Percentiles rank a stretch among this genome's conserved stretches.
Evolutionary conservation across 2,797 vertebrate species (phyloP).

Genomic region (Sebastes trivittatus): DNA sequence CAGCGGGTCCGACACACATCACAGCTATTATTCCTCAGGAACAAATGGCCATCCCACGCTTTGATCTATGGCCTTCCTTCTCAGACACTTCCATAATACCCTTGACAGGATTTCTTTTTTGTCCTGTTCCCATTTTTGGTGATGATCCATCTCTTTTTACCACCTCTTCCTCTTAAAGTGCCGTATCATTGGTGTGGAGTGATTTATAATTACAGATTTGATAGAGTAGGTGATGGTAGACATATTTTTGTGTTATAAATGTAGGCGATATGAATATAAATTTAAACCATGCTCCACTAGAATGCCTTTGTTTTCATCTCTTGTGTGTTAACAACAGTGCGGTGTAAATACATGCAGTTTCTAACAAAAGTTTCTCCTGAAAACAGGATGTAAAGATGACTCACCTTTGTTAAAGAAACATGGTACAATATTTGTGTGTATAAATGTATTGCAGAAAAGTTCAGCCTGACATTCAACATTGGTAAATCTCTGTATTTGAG

Average conservation of each 20-base stretch:
- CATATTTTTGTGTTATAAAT: slow-evolving; percentile 60
- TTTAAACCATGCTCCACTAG: not conserved
- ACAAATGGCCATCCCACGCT: slow-evolving; percentile 83
- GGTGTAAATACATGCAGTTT: not conserved
- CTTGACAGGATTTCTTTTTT: slow-evolving; percentile 82
- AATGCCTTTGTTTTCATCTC: slow-evolving; percentile 7
- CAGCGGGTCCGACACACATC: slow-evolving; percentile 83
- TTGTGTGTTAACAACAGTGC: slow-evolving; percentile 4
- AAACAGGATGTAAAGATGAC: slow-evolving; percentile 6
- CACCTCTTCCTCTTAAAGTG: slow-evolving; percentile 63
- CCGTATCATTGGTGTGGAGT: slow-evolving; percentile 62
- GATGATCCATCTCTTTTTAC: slow-evolving; percentile 78
- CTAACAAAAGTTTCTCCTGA: not conserved
- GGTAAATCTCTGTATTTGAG: slow-evolving; percentile 17
- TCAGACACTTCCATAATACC: slow-evolving; percentile 83
- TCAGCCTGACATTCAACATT: slow-evolving; percentile 6
- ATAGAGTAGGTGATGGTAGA: slow-evolving; percentile 61
- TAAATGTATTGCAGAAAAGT: slow-evolving; percentile 18
- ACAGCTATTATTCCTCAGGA: slow-evolving; percentile 85
- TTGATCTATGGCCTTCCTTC: slow-evolving; percentile 85
- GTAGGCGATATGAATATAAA: slow-evolving; percentile 31
- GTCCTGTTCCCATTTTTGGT: slow-evolving; percentile 72
- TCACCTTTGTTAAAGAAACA: not conserved
- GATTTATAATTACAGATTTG: slow-evolving; percentile 75
- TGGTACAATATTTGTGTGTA: slow-evolving; percentile 9